Base-by-base conservation (phyloP, 2,888 invertebrate genomes). In the Zootermopsis nevadensis region DNA sequence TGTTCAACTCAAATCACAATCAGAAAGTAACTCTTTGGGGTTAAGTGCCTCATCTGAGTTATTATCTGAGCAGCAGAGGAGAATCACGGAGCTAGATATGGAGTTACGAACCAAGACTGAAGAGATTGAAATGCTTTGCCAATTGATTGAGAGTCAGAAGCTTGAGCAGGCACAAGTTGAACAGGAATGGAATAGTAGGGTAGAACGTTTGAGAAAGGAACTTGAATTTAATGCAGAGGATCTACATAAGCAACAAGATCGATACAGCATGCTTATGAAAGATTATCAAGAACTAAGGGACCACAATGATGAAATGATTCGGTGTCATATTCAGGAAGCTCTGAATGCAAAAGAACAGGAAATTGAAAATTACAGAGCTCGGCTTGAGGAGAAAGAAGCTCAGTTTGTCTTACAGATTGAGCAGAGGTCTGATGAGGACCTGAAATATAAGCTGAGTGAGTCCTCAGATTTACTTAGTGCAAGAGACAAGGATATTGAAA, bases 1-100 rank as follows among this genome's bases (percentile, higher is more conserved):
- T 74, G 89, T 22, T 84, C 85, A 0, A 86, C 86, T 19, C 89
- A 88, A 90, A 84, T 89, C 89, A 84, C 91, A 91, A 85, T 90
- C 91, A 86, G 91, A 91, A 87, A 89, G 88, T 74, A 55, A 27
- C 30, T 66, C 66, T 66, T 12, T 22, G 7, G 31, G 48, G 48
- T 48, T 48, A 48, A 48, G 0, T 33, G 33, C 33, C 22, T 22
- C 33, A 22, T 22, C 77, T 33, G 31, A 31, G 24, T 33, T 31
- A 15, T 24, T 30, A 8, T 24, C 12, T 55, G 55, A 53, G 24
- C 77, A 53, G 12, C 10, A 60, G 19, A 76, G 82, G n/a, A 87
- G 86, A 55, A 86, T 86, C 30, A 85, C 87, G 35, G 84, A 85
- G 4, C 76, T 87, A 12, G 86, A 86, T 53, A 83, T 55, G 12